Percentiles rank a stretch among this genome's conserved stretches.
Conservation (phyloP, 2,113 vertebrate genomes). For the Electrona antarctica region DNA sequence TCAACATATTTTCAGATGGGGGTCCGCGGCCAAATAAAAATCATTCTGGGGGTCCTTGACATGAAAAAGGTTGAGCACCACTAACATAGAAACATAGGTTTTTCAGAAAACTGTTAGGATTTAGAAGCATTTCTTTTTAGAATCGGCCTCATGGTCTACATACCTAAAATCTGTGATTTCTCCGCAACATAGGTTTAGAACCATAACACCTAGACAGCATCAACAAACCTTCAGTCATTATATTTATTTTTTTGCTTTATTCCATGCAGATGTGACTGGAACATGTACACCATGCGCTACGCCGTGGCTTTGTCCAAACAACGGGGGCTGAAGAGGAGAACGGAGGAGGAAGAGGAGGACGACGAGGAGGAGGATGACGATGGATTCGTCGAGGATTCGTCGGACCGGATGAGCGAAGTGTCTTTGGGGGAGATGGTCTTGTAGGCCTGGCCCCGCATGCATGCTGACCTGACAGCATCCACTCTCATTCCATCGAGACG, state of each 20-base stretch:
- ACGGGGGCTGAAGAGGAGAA: slow-evolving; percentile 82
- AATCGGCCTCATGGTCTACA: no score
- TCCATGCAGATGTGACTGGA: slow-evolving; percentile 89
- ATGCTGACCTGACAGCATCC: background rate
- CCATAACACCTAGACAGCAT: no score
- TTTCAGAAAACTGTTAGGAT: no score
- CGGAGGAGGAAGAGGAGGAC: slow-evolving; percentile 58
- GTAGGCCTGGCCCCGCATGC: slow-evolving; percentile 26
- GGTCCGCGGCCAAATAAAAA: no score
- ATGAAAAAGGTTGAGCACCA: no score
- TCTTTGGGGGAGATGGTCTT: slow-evolving; percentile 61
- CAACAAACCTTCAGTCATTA: no score
- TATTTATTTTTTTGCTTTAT: background rate
- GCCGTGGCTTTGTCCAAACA: slow-evolving; percentile 85
- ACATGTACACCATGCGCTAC: slow-evolving; percentile 90
- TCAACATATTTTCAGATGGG: no score
- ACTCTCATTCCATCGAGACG: slow-evolving; percentile 1
- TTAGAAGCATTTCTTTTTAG: no score
- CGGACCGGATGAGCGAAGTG: slow-evolving; percentile 63
- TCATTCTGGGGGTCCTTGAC: no score
- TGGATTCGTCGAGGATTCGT: slow-evolving; percentile 36
- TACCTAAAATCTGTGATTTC: no score
- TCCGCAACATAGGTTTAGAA: no score
- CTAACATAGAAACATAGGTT: no score
- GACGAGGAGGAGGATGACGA: slow-evolving; percentile 19